Conservation (phyloP, 2,888 invertebrate species). For the Cephus runcator region DNA sequence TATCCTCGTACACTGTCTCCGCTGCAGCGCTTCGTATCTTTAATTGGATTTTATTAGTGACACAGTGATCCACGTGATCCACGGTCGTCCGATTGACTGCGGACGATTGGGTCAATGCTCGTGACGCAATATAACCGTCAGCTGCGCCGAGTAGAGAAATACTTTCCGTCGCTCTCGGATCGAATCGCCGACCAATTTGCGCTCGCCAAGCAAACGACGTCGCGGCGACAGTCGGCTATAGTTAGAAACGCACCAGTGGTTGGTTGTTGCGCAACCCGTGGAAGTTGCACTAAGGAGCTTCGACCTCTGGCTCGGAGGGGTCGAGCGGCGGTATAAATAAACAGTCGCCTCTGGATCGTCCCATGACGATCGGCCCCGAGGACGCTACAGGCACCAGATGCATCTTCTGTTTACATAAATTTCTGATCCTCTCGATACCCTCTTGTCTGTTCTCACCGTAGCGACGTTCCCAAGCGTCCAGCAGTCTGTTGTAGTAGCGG, state of each 20-base stretch:
- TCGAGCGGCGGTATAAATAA: neutral
- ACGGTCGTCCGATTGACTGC: neutral
- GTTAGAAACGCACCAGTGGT: neutral
- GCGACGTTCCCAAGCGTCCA: conserved; percentile 88
- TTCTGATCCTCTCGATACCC: conserved; percentile 65
- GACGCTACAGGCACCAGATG: conserved; percentile 5
- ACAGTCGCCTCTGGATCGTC: neutral
- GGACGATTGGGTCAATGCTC: neutral
- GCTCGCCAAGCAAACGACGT: neutral
- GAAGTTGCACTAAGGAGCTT: neutral
- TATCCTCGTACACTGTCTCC: neutral
- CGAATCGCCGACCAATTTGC: neutral
- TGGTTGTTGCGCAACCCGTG: neutral
- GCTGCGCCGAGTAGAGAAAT: neutral
- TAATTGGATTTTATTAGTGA: neutral
- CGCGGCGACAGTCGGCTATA: neutral
- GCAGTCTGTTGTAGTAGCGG: conserved; percentile 87
- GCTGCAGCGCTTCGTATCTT: neutral
- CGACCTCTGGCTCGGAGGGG: neutral
- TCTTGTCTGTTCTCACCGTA: conserved; percentile 73
- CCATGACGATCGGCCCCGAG: neutral
- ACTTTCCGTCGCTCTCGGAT: neutral
- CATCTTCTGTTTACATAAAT: conserved; percentile 7
- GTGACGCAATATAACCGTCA: neutral
- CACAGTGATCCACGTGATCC: neutral